phyloP scores from a whole-genome alignment of 2,888 invertebrate genomes.

The Carterocephalus palaemon region DNA sequence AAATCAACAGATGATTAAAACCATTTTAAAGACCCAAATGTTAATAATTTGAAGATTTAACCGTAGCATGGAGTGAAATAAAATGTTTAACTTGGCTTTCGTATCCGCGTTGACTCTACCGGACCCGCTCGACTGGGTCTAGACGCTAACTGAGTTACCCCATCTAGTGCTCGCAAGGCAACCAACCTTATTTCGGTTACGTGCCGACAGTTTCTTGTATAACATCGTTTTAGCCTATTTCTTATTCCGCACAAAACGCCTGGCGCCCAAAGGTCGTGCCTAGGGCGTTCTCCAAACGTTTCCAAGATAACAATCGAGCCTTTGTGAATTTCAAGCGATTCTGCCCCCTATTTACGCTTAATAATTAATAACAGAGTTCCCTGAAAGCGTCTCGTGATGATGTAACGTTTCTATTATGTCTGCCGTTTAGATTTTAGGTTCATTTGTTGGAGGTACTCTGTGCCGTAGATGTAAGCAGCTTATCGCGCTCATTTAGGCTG shows the following conservation, averaged over 20 bases:
- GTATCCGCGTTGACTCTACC: neutral
- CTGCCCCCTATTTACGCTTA: conserved; percentile 16
- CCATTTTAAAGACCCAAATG: too few species aligned
- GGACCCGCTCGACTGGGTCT: neutral
- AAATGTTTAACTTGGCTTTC: too few species aligned
- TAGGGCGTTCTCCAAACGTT: conserved; percentile 27
- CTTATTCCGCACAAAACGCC: conserved; percentile 30
- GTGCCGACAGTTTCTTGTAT: conserved; percentile 21
- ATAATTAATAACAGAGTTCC: conserved; percentile 23
- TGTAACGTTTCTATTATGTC: conserved; percentile 19
- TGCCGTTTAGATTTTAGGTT: conserved; percentile 17
- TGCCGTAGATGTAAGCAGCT: conserved; percentile 1
- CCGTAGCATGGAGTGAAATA: too few species aligned
- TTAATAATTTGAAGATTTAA: too few species aligned
- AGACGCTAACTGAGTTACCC: conserved; percentile 9
- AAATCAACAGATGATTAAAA: too few species aligned
- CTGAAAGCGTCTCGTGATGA: conserved; percentile 21
- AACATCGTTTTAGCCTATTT: conserved; percentile 28
- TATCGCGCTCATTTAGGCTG: too few species aligned
- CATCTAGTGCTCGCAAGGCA: conserved; percentile 2
- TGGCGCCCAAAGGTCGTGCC: conserved; percentile 27
- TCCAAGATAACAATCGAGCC: conserved; percentile 19
- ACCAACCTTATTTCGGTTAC: conserved; percentile 18
- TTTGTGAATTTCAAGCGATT: conserved; percentile 22
- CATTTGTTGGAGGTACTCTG: conserved; percentile 11